Percentiles rank a stretch among this genome's conserved stretches.
phyloP scores from a whole-genome alignment of 1,140 invertebrate species.

The Pomacea maculata region DNA sequence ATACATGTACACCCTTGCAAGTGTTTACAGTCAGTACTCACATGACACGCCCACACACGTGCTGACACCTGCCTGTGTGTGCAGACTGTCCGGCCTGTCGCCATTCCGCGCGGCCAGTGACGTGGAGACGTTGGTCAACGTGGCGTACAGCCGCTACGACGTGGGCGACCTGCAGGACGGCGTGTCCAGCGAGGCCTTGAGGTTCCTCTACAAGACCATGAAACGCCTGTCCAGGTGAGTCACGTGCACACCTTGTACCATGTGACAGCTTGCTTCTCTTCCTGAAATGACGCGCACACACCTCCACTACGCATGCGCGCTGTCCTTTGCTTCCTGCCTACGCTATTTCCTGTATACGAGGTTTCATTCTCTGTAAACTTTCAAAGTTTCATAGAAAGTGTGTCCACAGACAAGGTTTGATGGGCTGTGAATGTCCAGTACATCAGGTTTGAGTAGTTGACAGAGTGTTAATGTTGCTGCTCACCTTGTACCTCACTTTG shows the following conservation, averaged over 20 bases:
- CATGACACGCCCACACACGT: not conserved
- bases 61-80: constrained; percentile 21
- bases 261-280: not conserved
- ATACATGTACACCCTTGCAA: not conserved
- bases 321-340: not conserved
- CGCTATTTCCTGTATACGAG: not conserved
- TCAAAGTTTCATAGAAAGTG: not conserved
- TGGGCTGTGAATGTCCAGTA: no score
- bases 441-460: no score
- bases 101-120: constrained; percentile 87
- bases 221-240: constrained; percentile 89
- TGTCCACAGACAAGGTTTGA: not conserved
- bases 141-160: constrained; percentile 90
- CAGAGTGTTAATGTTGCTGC: no score
- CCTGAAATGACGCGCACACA: not conserved
- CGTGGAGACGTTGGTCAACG: constrained; percentile 89
- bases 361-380: not conserved
- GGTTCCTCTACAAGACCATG: constrained; percentile 94
- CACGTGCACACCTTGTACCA: not conserved
- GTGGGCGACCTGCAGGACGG: constrained; percentile 95
- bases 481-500: no score
- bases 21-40: not conserved
- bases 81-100: constrained; percentile 85
- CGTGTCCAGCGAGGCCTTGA: constrained; percentile 90
- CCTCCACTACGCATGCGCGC: not conserved